Percentiles rank a stretch among this genome's conserved stretches.
Evolutionary conservation across 2,888 invertebrate genomes (phyloP).

Genomic region (Tiliacea aurago): DNA sequence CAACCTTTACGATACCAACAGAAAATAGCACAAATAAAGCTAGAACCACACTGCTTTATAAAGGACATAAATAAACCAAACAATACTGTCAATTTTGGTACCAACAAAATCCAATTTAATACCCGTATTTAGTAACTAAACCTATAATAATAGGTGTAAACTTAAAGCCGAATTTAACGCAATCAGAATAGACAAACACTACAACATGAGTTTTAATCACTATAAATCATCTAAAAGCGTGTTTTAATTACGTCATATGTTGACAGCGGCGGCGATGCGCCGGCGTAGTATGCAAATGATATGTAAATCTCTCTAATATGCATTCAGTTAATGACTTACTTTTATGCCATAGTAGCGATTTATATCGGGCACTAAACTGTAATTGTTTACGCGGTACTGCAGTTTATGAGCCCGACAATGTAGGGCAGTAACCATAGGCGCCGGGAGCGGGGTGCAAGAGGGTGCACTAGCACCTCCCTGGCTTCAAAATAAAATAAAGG

Average conservation of each 20-base stretch:
- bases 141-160: conserved; percentile 22
- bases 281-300: conserved; percentile 75
- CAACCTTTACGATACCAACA: neutral
- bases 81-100: neutral
- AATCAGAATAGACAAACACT: conserved; percentile 54
- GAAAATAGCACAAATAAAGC: neutral
- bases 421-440: neutral
- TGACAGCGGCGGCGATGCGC: conserved; percentile 55
- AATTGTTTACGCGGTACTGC: conserved; percentile 40
- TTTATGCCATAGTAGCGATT: conserved; percentile 57
- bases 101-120: conserved; percentile 10
- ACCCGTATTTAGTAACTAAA: conserved; percentile 23
- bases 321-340: conserved; percentile 67
- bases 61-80: neutral
- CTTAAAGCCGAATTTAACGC: conserved; percentile 30
- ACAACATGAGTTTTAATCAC: conserved; percentile 59
- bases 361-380: conserved; percentile 52
- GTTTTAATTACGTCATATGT: conserved; percentile 72
- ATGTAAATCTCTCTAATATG: conserved; percentile 75
- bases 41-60: neutral
- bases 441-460: no score
- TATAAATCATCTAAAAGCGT: conserved; percentile 69
- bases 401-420: conserved; percentile 15
- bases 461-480: no score
- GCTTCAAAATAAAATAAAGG: no score